Conservation (phyloP, 2,888 invertebrate species). For the Urechis unicinctus region DNA sequence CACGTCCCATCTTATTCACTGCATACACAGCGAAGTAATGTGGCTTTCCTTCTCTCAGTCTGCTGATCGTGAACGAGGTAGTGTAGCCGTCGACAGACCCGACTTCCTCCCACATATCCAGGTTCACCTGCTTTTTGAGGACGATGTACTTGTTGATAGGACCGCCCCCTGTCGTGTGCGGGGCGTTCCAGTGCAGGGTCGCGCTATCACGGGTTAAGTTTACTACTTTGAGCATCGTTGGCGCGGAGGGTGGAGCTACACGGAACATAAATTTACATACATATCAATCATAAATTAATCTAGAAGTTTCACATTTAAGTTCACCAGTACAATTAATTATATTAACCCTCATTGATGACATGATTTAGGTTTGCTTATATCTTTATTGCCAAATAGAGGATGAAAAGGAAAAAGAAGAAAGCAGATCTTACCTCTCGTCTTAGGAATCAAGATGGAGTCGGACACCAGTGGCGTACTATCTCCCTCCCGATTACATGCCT, state of each 20-base stretch:
- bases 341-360: neutral
- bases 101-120: conserved; percentile 75
- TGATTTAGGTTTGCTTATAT: neutral
- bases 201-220: conserved; percentile 40
- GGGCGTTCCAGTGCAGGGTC: conserved; percentile 48
- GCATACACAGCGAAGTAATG: conserved; percentile 83
- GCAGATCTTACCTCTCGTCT: neutral
- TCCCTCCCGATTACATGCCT: conserved; percentile 30
- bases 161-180: conserved; percentile 47
- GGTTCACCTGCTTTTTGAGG: conserved; percentile 44
- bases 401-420: neutral
- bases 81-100: conserved; percentile 8
- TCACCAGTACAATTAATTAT: neutral
- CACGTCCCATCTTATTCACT: conserved; percentile 74
- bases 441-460: neutral
- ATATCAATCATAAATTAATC: neutral
- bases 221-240: conserved; percentile 51
- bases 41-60: conserved; percentile 57
- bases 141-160: conserved; percentile 43
- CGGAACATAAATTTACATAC: neutral
- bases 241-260: conserved; percentile 44
- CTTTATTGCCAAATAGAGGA: neutral
- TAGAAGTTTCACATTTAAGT: neutral
- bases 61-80: conserved; percentile 12
- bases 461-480: conserved; percentile 20